Conservation (phyloP, 2,797 vertebrate genomes). For the Sibirionetta formosa region DNA sequence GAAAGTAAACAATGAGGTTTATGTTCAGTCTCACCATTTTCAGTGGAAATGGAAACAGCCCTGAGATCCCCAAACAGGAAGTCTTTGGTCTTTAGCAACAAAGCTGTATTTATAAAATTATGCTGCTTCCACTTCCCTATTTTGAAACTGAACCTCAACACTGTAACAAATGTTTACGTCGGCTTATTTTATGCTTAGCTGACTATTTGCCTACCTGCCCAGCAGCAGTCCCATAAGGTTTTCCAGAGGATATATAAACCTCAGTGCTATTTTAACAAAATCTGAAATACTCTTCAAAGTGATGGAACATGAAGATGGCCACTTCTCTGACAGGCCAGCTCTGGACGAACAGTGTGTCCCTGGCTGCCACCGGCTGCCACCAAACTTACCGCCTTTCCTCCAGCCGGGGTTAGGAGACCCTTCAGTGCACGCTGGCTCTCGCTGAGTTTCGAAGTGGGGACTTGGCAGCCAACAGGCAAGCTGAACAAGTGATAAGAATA, state of each 20-base stretch:
- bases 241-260: not conserved
- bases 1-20: slow-evolving; percentile 36
- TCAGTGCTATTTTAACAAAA: not conserved
- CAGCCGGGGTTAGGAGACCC: not conserved
- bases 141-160: not conserved
- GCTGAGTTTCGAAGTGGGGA: not conserved
- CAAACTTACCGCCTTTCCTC: fast-evolving
- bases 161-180: not conserved
- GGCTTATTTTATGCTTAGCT: not conserved
- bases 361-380: no score
- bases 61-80: slow-evolving; percentile 32
- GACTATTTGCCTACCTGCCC: not conserved
- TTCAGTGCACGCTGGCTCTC: fast-evolving
- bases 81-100: slow-evolving; percentile 23
- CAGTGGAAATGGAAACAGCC: slow-evolving; percentile 9
- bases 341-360: not conserved
- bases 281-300: not conserved
- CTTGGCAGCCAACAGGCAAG: not conserved
- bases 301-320: fast-evolving
- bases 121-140: not conserved
- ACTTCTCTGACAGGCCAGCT: not conserved
- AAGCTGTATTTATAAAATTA: slow-evolving; percentile 16
- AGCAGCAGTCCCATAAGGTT: not conserved
- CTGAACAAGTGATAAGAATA: fast-evolving
- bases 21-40: not conserved